These are phyloP conservation scores for Sitodiplosis mosellana DNA, from an alignment of 1,140 invertebrate genomes.

Conservation along the genomic window DNA sequence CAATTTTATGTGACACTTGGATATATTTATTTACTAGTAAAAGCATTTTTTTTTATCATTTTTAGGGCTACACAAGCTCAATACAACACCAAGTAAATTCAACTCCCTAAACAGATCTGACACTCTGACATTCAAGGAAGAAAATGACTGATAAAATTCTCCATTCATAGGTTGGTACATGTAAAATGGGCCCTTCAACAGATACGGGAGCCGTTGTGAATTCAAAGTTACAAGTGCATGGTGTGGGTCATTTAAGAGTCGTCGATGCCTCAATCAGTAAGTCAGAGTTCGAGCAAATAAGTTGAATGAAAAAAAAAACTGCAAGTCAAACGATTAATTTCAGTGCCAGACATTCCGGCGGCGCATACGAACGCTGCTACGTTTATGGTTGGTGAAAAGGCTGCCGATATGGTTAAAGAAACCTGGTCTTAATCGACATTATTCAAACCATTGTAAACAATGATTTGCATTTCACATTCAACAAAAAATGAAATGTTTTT, in stretches of 20 bases:
- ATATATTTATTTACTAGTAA: too few relatives aligned
- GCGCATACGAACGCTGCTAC: constrained; percentile 39
- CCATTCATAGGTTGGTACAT: constrained; percentile 55
- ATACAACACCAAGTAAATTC: constrained; percentile 49
- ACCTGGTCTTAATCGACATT: constrained; percentile 23
- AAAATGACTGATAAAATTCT: constrained; percentile 23
- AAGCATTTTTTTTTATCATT: too few relatives aligned
- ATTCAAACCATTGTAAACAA: not conserved
- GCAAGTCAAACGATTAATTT: constrained; percentile 58
- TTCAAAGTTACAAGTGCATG: constrained; percentile 46
- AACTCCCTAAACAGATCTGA: too few relatives aligned
- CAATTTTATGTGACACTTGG: too few relatives aligned
- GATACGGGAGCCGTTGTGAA: constrained; percentile 59
- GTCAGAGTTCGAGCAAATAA: too few relatives aligned
- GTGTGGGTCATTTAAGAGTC: constrained; percentile 43
- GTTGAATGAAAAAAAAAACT: too few relatives aligned
- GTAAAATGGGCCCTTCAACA: constrained; percentile 52
- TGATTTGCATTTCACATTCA: too few relatives aligned
- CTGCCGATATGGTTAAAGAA: constrained; percentile 38
- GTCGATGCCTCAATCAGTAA: constrained; percentile 46
- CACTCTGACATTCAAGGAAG: too few relatives aligned
- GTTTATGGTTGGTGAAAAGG: constrained; percentile 45
- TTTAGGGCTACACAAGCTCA: constrained; percentile 43
- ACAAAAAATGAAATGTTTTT: too few relatives aligned
- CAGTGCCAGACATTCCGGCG: constrained; percentile 42